Percentiles rank a stretch among this genome's conserved stretches.
phyloP scores from a whole-genome alignment of 1,140 invertebrate genomes.

The Rhyzopertha dominica region DNA sequence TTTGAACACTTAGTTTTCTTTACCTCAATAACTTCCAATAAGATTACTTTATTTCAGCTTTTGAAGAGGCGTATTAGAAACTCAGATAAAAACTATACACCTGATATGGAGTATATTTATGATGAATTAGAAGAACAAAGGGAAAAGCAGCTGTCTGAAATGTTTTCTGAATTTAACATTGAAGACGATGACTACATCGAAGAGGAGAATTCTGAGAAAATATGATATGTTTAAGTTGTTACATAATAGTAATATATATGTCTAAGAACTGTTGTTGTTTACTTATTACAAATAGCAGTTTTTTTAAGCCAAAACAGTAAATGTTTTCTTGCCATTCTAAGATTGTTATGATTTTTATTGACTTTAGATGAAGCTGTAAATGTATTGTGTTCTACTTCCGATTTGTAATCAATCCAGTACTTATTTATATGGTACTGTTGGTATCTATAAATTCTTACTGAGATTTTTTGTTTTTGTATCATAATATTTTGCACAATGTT shows the following conservation, averaged over 20 bases:
- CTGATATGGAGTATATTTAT: slow-evolving; percentile 28
- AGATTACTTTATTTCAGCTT: too few species aligned
- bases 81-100: slow-evolving; percentile 31
- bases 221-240: slow-evolving; percentile 2
- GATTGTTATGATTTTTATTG: neutral
- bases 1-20: too few species aligned
- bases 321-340: neutral
- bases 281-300: slow-evolving; percentile 2
- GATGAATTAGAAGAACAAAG: slow-evolving; percentile 17
- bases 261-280: slow-evolving; percentile 1
- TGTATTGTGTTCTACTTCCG: neutral
- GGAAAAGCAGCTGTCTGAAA: slow-evolving; percentile 5
- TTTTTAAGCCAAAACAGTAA: neutral
- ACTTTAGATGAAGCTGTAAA: neutral
- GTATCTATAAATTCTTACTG: too few species aligned
- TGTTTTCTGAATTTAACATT: slow-evolving; percentile 10
- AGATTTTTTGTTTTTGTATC: too few species aligned
- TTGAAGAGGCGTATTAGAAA: too few species aligned
- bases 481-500: too few species aligned
- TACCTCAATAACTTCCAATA: too few species aligned
- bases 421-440: neutral
- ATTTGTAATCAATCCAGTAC: neutral
- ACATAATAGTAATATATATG: neutral
- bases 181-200: slow-evolving; percentile 25
- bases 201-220: slow-evolving; percentile 21